Evolutionary conservation across 2,113 vertebrate species (phyloP).

Genomic region (Syrmaticus mikado): DNA sequence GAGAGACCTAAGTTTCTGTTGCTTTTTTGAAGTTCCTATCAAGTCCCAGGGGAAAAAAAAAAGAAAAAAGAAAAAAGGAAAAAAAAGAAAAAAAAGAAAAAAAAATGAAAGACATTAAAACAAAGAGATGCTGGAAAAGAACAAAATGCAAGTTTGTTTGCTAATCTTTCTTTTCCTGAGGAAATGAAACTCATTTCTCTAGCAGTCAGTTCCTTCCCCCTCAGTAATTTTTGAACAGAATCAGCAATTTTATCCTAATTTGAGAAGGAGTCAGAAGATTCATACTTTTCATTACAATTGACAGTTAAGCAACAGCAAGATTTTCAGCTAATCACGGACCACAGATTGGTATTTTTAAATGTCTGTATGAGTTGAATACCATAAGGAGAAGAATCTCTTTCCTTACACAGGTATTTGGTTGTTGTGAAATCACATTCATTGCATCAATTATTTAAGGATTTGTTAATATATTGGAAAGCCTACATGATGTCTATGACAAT

Average conservation of each 20-base stretch:
- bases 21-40: not conserved
- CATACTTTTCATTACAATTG: not conserved
- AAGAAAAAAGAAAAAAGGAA: not conserved
- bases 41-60: not conserved
- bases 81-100: too few relatives aligned
- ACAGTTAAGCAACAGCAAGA: not conserved
- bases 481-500: not conserved
- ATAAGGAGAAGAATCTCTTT: not conserved
- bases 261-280: not conserved
- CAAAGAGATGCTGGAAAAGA: not conserved
- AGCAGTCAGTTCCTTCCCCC: not conserved
- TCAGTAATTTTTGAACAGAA: not conserved
- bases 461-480: not conserved
- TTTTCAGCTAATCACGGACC: not conserved
- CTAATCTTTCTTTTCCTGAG: constrained; percentile 30
- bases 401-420: not conserved
- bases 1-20: not conserved
- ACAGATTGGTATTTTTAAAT: not conserved
- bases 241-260: constrained; percentile 15
- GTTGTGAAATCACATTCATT: not conserved
- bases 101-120: not conserved
- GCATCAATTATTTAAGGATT: not conserved
- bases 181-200: constrained; percentile 24
- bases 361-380: not conserved
- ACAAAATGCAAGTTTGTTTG: not conserved